A percentile compares a stretch with the other conserved stretches of the same genome.
phyloP scores from a whole-genome alignment of 64 coral and sea anemone genomes.

The Exaiptasia diaphana region DNA sequence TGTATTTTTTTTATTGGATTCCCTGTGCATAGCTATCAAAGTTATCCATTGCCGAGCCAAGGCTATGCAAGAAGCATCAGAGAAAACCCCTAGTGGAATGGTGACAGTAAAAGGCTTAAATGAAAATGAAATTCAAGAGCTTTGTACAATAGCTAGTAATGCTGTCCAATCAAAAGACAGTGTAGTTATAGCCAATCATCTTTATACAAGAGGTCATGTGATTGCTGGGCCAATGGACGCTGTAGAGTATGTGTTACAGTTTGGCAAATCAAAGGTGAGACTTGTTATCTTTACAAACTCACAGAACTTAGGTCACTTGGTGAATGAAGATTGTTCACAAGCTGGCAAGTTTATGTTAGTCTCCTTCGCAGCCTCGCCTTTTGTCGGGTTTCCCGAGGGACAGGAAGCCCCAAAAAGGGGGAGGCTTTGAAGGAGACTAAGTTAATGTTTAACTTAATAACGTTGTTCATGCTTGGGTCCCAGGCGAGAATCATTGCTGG shows the following conservation, averaged over 20 bases:
- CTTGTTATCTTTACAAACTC: background rate
- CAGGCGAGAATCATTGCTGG: no score
- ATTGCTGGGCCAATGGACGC: slow-evolving; percentile 59
- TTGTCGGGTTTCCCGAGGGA: no score
- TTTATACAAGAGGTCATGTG: slow-evolving; percentile 71
- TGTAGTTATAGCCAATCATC: slow-evolving; percentile 41
- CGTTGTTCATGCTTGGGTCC: no score
- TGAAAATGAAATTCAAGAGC: slow-evolving; percentile 13
- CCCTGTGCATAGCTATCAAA: slow-evolving; percentile 32
- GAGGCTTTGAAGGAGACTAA: no score
- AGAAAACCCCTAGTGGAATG: slow-evolving; percentile 83
- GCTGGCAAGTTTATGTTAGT: no score
- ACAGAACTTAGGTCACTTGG: no score
- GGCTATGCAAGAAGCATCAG: slow-evolving; percentile 92
- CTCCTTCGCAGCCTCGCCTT: no score
- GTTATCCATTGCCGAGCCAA: slow-evolving; percentile 69
- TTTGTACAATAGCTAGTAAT: slow-evolving; percentile 56
- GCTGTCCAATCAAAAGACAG: background rate
- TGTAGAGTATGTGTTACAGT: slow-evolving; percentile 37
- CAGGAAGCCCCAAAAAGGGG: no score
- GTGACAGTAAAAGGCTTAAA: slow-evolving; percentile 64
- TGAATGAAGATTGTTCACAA: no score
- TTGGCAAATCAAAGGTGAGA: slow-evolving; percentile 51
- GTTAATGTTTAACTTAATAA: no score
- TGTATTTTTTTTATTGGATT: background rate